A percentile compares a stretch with the other conserved stretches of the same genome.
phyloP scores from a whole-genome alignment of 2,113 vertebrate species.

The Opisthocomus hoazin region DNA sequence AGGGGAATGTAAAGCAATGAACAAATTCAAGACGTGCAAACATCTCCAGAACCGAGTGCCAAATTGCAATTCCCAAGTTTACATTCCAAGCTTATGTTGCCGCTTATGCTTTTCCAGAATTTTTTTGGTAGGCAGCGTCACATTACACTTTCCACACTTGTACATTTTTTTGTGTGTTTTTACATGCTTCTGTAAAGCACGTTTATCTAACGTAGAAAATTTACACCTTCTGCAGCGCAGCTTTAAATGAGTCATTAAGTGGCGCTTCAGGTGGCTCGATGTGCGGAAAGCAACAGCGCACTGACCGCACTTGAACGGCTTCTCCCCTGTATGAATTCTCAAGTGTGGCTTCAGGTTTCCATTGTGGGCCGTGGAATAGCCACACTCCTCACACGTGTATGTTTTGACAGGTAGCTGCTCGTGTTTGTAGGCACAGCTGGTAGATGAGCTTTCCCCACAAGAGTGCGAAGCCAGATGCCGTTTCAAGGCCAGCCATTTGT shows the following conservation, averaged over 20 bases:
- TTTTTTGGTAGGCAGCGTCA: background rate
- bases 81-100: background rate
- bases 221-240: background rate
- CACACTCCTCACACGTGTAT: slow-evolving; percentile 18
- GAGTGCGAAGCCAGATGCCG: background rate
- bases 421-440: background rate
- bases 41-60: accelerated
- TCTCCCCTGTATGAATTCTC: slow-evolving; percentile 48
- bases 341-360: slow-evolving; percentile 42
- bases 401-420: background rate
- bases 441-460: background rate
- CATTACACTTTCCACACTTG: background rate
- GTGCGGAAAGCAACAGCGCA: slow-evolving; percentile 42
- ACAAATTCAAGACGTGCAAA: background rate
- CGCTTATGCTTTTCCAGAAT: background rate
- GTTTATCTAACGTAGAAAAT: background rate
- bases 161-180: background rate
- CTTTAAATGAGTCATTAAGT: slow-evolving; percentile 6
- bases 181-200: background rate
- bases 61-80: background rate
- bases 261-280: slow-evolving; percentile 53
- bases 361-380: background rate
- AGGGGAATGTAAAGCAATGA: background rate
- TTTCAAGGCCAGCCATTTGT: slow-evolving; percentile 41
- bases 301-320: background rate